These are phyloP conservation scores for Odiellus spinosus DNA, from an alignment of 2,888 invertebrate species.

Conservation along the genomic window DNA sequence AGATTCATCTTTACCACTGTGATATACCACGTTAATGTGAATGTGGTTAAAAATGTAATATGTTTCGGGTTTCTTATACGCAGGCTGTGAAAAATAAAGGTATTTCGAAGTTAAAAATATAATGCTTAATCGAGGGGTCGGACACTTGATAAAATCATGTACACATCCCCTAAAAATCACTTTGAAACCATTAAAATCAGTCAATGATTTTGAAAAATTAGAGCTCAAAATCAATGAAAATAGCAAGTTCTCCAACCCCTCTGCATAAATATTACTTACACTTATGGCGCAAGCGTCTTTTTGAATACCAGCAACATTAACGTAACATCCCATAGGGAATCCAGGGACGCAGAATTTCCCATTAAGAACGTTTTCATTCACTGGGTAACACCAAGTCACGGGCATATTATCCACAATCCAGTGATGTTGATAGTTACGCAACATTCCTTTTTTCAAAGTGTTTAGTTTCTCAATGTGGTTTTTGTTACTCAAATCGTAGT, in stretches of 20 bases:
- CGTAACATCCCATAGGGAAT: conserved; percentile 93
- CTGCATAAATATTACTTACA: no score
- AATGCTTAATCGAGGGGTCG: no score
- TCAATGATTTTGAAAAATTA: no score
- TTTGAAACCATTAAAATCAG: no score
- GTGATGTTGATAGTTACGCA: conserved; percentile 92
- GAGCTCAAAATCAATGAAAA: no score
- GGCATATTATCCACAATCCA: conserved; percentile 97
- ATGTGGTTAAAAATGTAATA: conserved; percentile 96
- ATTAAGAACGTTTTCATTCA: conserved; percentile 23
- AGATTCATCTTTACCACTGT: conserved; percentile 70
- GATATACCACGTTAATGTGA: conserved; percentile 80
- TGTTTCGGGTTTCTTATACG: conserved; percentile 40
- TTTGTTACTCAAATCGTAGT: conserved; percentile 46
- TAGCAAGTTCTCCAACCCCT: no score
- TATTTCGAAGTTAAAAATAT: no score
- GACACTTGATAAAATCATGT: no score
- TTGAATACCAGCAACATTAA: conserved; percentile 40
- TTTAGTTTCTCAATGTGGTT: conserved; percentile 52
- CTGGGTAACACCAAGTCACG: conserved; percentile 68
- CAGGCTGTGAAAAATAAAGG: conserved; percentile 12
- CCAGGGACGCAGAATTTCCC: conserved; percentile 69
- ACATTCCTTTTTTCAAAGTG: conserved; percentile 76
- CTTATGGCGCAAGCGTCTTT: conserved; percentile 35
- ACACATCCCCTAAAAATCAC: no score